phyloP scores from a whole-genome alignment of 2,888 invertebrate species.

The Hirudinaria manillensis region DNA sequence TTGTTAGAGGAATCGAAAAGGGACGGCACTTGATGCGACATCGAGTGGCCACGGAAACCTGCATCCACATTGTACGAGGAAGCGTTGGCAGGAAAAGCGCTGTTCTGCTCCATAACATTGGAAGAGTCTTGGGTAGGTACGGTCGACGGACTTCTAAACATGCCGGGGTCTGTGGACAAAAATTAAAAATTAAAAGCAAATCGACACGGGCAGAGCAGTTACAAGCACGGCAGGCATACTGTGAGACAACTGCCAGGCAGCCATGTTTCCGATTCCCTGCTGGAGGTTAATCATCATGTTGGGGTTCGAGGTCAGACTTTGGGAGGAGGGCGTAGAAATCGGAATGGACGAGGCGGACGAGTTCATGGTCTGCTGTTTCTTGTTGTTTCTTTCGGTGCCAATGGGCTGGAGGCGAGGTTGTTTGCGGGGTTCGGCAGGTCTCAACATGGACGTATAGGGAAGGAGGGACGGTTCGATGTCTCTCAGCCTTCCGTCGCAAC shows the following conservation, averaged over 20 bases:
- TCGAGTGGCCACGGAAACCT: neutral
- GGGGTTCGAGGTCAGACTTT: neutral
- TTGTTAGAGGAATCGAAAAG: neutral
- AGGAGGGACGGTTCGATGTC: neutral
- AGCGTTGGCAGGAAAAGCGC: neutral
- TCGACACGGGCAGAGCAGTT: neutral
- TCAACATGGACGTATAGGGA: slow-evolving; percentile 35
- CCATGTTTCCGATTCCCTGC: neutral
- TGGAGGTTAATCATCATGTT: slow-evolving; percentile 12
- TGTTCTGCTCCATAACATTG: neutral
- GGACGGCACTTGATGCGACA: neutral
- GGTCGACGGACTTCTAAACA: slow-evolving; percentile 9
- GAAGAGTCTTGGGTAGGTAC: neutral
- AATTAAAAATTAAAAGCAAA: neutral
- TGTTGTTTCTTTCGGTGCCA: slow-evolving; percentile 52
- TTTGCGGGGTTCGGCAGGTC: neutral
- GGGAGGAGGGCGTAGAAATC: neutral
- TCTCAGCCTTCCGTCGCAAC: neutral
- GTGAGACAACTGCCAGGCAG: neutral
- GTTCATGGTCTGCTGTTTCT: slow-evolving; percentile 32
- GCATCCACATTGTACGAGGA: neutral
- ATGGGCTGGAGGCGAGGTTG: slow-evolving; percentile 45
- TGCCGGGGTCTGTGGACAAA: neutral
- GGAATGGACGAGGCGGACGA: neutral
- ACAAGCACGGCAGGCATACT: neutral